These are phyloP conservation scores for Falco cherrug DNA, from an alignment of 2,797 vertebrate genomes.

Conservation along the genomic window DNA sequence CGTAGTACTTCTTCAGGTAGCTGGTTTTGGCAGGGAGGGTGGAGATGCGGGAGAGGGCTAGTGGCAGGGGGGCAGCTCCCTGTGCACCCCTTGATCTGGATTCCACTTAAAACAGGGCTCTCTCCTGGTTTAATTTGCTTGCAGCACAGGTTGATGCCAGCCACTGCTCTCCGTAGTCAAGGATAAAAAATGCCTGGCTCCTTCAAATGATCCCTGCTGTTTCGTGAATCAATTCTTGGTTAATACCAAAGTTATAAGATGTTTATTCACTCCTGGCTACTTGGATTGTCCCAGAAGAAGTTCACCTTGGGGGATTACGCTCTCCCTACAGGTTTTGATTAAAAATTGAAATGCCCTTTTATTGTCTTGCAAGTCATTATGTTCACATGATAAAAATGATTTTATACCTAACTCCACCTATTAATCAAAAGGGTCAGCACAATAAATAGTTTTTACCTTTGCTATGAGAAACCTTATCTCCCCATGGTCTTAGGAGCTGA, in stretches of 20 bases:
- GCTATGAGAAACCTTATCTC: not conserved
- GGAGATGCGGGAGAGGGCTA: not conserved
- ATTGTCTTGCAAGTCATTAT: not conserved
- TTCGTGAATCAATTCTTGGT: not conserved
- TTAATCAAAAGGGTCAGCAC: constrained; percentile 25
- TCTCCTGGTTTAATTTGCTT: not conserved
- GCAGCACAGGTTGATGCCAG: not conserved
- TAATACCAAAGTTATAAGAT: not conserved
- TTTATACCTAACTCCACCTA: not conserved
- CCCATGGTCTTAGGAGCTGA: not conserved
- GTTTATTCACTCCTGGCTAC: constrained; percentile 8
- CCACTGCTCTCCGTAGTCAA: fast-evolving
- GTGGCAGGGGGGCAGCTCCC: not conserved
- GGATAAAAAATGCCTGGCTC: not conserved
- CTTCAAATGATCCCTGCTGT: not conserved
- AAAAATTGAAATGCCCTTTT: constrained; percentile 36
- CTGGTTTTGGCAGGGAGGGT: not conserved
- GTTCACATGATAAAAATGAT: not conserved
- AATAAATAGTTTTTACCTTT: constrained; percentile 14
- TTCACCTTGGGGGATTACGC: not conserved
- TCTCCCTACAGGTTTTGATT: not conserved
- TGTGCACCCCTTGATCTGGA: fast-evolving
- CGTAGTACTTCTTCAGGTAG: fast-evolving
- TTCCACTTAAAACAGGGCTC: not conserved
- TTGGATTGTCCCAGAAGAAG: not conserved